Evolutionary conservation across 2,113 vertebrate species (phyloP), one percentile per base, ranked within the genome.

Genomic region (Neolamprologus modestus): DNA sequence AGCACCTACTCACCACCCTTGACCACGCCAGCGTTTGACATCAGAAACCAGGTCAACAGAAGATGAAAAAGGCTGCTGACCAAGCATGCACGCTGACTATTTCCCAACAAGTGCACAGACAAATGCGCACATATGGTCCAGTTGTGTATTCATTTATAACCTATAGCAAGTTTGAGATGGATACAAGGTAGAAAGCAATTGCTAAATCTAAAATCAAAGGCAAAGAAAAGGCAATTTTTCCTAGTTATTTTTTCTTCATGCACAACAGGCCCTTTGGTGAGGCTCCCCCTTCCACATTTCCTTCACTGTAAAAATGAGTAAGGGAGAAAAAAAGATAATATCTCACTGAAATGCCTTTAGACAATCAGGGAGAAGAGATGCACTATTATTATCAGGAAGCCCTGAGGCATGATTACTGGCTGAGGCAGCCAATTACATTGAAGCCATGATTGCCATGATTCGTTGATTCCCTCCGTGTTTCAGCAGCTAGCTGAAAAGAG

Each of bases 31-130:
- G 84, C 11, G 17, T 28, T 94, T 93, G 92, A 94, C 93, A 92
- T 88, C 52, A 61, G 81, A 95, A 94, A 91, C 89, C 90, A 93
- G 93, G 91, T 95, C 93, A 94, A 94, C 86, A 40, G 50, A 92
- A 88, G 86, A 92, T 90, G 89, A 92, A 93, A 85, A 83, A 84
- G 37, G 73, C 87, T 79, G 68, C 81, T 66, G 68, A 91, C 84
- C 89, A 45, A 7, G 24, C 76, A 11, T 5, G 3, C 82, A 84
- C 28, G 14, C 37, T 9, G n/a, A 17, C 8, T 6, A 13, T 71
- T 61, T 50, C 12, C 1, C 53, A 28, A 37, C n/a, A 78, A 45
- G 2, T 37, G 9, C 13, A 8, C 12, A 53, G 31, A 24, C 5
- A 47, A 42, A 52, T n/a, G 24, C 31, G 1, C 68, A 73, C 21